These are phyloP conservation scores for Drosophila sechellia DNA, from an alignment of 1,140 invertebrate genomes.

Conservation along the genomic window DNA sequence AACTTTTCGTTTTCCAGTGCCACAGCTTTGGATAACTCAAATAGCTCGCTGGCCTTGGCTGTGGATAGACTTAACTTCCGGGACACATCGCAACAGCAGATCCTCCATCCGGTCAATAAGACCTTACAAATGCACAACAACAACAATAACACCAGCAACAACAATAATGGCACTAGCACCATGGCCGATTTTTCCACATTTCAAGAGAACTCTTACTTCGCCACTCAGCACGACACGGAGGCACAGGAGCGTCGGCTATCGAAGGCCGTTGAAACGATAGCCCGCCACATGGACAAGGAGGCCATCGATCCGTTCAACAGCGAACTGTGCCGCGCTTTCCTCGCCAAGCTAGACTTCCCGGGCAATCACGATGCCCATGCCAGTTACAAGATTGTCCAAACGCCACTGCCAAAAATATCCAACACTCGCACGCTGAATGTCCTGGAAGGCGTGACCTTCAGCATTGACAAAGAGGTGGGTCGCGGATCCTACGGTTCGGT, in stretches of 20 bases:
- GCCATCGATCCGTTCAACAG: slow-evolving; percentile 87
- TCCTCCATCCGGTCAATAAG: slow-evolving; percentile 40
- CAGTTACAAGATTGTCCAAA: slow-evolving; percentile 80
- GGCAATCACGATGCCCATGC: slow-evolving; percentile 71
- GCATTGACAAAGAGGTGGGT: slow-evolving; percentile 90
- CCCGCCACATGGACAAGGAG: slow-evolving; percentile 70
- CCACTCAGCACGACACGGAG: slow-evolving; percentile 79
- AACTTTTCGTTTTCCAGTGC: slow-evolving; percentile 81
- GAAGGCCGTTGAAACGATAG: slow-evolving; percentile 78
- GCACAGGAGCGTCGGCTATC: slow-evolving; percentile 74
- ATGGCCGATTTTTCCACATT: slow-evolving; percentile 77
- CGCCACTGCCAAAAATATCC: slow-evolving; percentile 84
- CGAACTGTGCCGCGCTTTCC: slow-evolving; percentile 86
- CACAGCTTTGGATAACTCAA: slow-evolving; percentile 74
- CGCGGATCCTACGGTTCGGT: slow-evolving; percentile 91
- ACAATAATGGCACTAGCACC: slow-evolving; percentile 49
- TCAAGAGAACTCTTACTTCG: slow-evolving; percentile 84
- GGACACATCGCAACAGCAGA: slow-evolving; percentile 49
- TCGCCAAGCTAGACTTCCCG: slow-evolving; percentile 86
- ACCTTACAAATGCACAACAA: slow-evolving; percentile 57
- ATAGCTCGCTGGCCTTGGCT: slow-evolving; percentile 71
- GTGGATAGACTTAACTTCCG: slow-evolving; percentile 76
- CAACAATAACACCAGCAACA: slow-evolving; percentile 56
- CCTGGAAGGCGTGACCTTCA: slow-evolving; percentile 87
- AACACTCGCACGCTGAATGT: slow-evolving; percentile 85